Percentiles rank a stretch among this genome's conserved stretches.
Evolutionary conservation across 2,113 vertebrate genomes (phyloP).

Genomic region (Vulpes lagopus): DNA sequence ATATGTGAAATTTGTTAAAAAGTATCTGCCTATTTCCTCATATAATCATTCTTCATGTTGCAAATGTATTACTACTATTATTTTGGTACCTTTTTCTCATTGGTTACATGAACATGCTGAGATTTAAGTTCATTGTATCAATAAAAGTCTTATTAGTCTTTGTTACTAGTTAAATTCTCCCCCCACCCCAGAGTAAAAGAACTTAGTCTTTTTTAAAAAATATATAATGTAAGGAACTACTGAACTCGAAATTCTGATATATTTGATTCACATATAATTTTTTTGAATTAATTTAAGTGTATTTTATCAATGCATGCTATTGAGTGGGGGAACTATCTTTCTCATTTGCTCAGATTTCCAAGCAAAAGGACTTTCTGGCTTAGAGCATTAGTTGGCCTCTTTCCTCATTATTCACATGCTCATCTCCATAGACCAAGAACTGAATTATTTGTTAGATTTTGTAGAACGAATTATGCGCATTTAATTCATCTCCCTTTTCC

Average conservation of each 20-base stretch:
- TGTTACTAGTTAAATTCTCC: not conserved
- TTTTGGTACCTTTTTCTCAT: not conserved
- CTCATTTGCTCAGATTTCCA: not conserved
- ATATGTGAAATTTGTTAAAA: not conserved
- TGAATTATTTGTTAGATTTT: not conserved
- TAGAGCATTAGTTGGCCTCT: not conserved
- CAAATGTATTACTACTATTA: not conserved
- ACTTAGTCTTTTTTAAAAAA: not conserved
- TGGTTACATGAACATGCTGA: not conserved
- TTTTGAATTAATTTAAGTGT: not conserved
- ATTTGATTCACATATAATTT: not conserved
- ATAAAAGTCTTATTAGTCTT: not conserved
- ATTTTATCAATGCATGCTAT: not conserved
- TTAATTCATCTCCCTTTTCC: not conserved
- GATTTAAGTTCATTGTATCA: not conserved
- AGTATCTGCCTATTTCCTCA: not conserved
- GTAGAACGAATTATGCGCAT: not conserved
- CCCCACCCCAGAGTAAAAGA: not conserved
- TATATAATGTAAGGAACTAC: not conserved
- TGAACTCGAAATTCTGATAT: not conserved
- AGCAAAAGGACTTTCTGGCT: not conserved
- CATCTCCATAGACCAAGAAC: not conserved
- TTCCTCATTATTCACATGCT: not conserved
- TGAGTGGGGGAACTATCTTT: not conserved
- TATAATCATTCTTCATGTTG: not conserved